Evolutionary conservation across 2,888 invertebrate species (phyloP), one percentile per base, ranked within the genome.

Genomic region (Choreutis nemorana): DNA sequence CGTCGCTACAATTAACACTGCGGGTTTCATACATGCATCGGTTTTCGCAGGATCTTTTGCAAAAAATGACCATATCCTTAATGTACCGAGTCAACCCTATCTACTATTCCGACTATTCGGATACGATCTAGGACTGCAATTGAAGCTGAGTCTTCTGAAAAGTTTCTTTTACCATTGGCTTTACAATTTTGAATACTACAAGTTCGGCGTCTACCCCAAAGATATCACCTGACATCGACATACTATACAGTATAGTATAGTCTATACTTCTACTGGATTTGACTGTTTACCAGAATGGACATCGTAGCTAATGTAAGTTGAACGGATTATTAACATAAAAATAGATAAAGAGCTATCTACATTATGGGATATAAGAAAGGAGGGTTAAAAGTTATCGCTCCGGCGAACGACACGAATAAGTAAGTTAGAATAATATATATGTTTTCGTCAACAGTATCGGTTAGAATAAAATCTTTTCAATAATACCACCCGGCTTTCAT

Each of bases 51-150:
- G 56, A 62, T 31, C 41, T 70, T 34, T 41, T 67, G 43, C 72
- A 75, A 64, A 79, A 77, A 64, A 81, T 81, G 80, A 75, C 64
- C 48, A 75, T 78, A 58, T 55, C 58, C 37, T 50, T 78, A 37
- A 62, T 58, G 62, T 84, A 72, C 58, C 81, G 85, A 44, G 75
- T 84, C 43, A 83, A 85, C 63, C 85, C 85, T 33, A 85, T 85
- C 52, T 85, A 85, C 61, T 85, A 85, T 60, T 85, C 85, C 30
- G 85, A 85, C 61, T 85, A 85, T 51, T 85, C 85, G 47, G 85
- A 86, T 83, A 85, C 85, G 79, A 80, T 67, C 39, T 71, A 65
- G 54, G 57, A 38, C 57, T 62, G 23, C 47, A 51, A 41, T 42
- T 61, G 37, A 67, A 70, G 45, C 42, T 54, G 39, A 55, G 51